phyloP scores from a whole-genome alignment of 2,797 vertebrate species.

The Cottoperca gobio region DNA sequence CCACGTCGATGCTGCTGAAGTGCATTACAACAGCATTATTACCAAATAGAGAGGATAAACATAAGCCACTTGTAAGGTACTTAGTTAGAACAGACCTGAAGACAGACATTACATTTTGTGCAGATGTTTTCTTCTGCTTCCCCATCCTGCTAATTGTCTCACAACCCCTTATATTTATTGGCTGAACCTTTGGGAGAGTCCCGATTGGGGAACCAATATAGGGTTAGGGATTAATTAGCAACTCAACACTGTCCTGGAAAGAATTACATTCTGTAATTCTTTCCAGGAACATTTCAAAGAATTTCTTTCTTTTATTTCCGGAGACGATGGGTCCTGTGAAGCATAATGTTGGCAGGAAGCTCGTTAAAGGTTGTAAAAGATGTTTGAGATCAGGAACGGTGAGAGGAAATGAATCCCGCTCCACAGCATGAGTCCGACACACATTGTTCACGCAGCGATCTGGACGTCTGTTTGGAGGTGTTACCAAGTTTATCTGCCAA shows the following conservation, averaged over 20 bases:
- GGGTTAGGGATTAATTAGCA: neutral
- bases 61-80: no score
- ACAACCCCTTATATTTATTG: neutral
- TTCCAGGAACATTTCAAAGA: neutral
- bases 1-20: neutral
- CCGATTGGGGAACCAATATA: no score
- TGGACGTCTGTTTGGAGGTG: conserved; percentile 20
- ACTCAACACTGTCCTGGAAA: neutral
- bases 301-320: neutral
- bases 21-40: neutral
- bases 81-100: no score
- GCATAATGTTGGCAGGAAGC: neutral
- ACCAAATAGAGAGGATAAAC: neutral
- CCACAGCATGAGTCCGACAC: neutral
- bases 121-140: neutral
- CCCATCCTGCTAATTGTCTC: neutral
- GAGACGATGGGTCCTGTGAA: neutral
- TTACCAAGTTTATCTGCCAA: conserved; percentile 3
- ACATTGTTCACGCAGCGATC: neutral
- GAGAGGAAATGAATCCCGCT: neutral
- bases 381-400: neutral
- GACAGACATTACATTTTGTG: no score
- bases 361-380: conserved; percentile 13
- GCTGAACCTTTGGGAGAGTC: neutral
- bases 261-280: neutral